Evolutionary conservation across 2,113 vertebrate species (phyloP), one percentile per base, ranked within the genome.

Genomic region (Peromyscus californicus): DNA sequence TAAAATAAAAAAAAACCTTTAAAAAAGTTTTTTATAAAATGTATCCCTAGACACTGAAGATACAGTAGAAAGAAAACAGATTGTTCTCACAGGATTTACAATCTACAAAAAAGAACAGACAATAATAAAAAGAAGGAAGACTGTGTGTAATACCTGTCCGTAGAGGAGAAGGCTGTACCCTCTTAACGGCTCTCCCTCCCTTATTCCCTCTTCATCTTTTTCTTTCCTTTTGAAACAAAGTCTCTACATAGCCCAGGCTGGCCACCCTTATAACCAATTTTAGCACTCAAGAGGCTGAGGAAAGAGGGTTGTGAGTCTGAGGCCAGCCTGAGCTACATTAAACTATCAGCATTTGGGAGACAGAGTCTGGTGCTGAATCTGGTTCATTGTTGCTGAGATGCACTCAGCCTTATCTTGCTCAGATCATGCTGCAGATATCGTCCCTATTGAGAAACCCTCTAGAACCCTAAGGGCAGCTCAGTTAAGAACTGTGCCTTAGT

Each of bases 41-140:
- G 0, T 83, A 61, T 61, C 31, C 54, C 65, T 29, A 78, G 54
- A 33, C 29, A 13, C 45, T 91, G 26, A 84, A 48, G 24, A 3
- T 42, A 80, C n/a, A 57, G 15, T 83, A 95, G n/a, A 57, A 84
- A 87, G n/a, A 83, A 86, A 91, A 74, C 26, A 94, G 59, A 57
- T 57, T 87, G 21, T 48, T 86, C 16, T 48, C 39, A 29, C 65
- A 48, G 51, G 91, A 79, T 67, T 82, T 91, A 79, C 5, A 76
- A 76, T 96, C 87, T 91, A 63, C 15, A 89, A 36, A 88, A 39
- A 65, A 54, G 13, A 92, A 54, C 61, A 48, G 15, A 82, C 13
- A 89, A 65, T 24, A 90, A 90, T 65, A 24, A 21, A 76, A 78
- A 16, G 11, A 65, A 72, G 29, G 15, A 78, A 63, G 63, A 74